Conservation (phyloP, 2,113 vertebrate species). For the Crotalus viridis region DNA sequence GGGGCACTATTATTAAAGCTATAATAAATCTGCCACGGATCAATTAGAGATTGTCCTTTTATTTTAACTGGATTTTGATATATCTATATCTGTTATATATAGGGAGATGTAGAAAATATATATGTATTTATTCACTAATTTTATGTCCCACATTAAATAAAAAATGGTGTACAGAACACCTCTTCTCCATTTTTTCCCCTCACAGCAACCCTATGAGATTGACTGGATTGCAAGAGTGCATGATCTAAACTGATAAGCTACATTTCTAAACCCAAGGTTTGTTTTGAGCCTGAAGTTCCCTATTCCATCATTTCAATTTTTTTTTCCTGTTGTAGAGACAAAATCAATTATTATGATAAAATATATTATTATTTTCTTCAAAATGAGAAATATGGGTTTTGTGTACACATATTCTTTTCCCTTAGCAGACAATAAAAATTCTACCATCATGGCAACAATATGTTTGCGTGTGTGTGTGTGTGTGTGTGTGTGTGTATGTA, state of each 20-base stretch:
- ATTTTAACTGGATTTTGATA: conserved; percentile 39
- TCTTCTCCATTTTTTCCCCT: neutral
- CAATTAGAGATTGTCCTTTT: conserved; percentile 9
- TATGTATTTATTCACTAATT: neutral
- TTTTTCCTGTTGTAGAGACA: neutral
- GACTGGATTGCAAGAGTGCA: neutral
- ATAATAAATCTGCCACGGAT: conserved; percentile 1
- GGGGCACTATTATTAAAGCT: conserved; percentile 23
- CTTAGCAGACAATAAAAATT: conserved; percentile 36
- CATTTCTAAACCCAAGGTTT: neutral
- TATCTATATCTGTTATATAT: conserved; percentile 23
- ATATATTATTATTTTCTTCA: conserved; percentile 14
- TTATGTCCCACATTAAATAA: neutral
- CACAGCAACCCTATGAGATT: neutral
- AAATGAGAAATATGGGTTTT: conserved; percentile 31
- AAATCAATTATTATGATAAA: conserved; percentile 23
- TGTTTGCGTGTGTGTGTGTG: too few species aligned
- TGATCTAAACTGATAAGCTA: neutral
- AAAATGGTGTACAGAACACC: neutral
- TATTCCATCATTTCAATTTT: neutral
- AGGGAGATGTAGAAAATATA: conserved; percentile 33
- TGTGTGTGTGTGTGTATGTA: too few species aligned
- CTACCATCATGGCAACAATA: conserved; percentile 4
- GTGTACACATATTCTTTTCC: conserved; percentile 19
- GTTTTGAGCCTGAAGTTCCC: neutral